Conservation (phyloP, 1,140 invertebrate genomes). For the Leptopilina clavipes region DNA sequence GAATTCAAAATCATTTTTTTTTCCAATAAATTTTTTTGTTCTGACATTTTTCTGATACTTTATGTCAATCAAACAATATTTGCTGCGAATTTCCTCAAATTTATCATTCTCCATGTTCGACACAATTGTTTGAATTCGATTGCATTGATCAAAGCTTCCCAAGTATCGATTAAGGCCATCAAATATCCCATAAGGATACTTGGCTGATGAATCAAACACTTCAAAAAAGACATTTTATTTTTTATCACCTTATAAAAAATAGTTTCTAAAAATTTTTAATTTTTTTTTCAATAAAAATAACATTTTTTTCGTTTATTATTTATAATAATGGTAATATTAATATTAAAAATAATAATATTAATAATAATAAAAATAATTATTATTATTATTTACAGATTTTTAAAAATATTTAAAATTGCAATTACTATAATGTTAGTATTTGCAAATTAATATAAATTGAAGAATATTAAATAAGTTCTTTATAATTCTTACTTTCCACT, state of each 20-base stretch:
- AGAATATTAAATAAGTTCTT: not conserved
- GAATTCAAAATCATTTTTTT: slow-evolving; percentile 51
- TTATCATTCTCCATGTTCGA: not conserved
- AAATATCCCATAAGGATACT: slow-evolving; percentile 55
- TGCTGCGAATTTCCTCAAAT: slow-evolving; percentile 49
- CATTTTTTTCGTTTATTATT: too few species aligned
- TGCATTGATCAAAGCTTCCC: slow-evolving; percentile 60
- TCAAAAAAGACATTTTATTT: not conserved
- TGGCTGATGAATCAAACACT: slow-evolving; percentile 60
- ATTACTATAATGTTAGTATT: not conserved
- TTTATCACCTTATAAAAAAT: too few species aligned
- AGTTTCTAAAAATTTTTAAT: too few species aligned
- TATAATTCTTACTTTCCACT: slow-evolving; percentile 47
- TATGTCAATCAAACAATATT: slow-evolving; percentile 65
- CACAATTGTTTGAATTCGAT: slow-evolving; percentile 44
- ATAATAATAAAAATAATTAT: too few species aligned
- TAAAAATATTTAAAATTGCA: not conserved
- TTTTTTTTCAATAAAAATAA: too few species aligned
- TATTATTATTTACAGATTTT: not conserved
- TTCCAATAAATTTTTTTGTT: slow-evolving; percentile 37
- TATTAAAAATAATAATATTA: too few species aligned
- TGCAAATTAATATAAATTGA: too few species aligned
- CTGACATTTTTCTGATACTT: slow-evolving; percentile 48
- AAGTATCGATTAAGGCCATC: slow-evolving; percentile 55
- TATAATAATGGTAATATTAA: too few species aligned